These are phyloP conservation scores for Plumapathes pennacea DNA, from an alignment of 92 coral and sea anemone genomes.

Conservation along the genomic window DNA sequence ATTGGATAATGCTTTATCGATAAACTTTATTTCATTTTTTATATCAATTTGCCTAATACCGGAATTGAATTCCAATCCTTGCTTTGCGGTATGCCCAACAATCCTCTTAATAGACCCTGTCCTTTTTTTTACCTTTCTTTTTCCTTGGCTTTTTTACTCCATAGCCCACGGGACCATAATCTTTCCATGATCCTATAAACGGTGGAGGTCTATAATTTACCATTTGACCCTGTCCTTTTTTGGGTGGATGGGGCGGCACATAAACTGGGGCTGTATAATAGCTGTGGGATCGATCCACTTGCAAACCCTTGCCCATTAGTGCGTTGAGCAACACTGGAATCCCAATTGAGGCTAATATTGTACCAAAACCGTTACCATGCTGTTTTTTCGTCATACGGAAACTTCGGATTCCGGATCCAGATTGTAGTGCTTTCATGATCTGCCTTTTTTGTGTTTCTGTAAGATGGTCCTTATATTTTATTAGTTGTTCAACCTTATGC, in stretches of 20 bases:
- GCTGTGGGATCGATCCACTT: neutral
- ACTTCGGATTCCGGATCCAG: neutral
- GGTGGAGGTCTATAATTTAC: neutral
- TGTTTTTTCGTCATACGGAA: neutral
- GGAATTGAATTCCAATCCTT: conserved; percentile 3
- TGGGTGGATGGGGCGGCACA: neutral
- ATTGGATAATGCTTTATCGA: conserved; percentile 11
- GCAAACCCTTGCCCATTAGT: conserved; percentile 2
- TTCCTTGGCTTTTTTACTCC: neutral
- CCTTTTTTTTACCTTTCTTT: conserved; percentile 3
- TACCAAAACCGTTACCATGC: neutral
- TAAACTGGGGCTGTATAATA: neutral
- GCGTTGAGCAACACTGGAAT: neutral
- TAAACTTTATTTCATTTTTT: neutral
- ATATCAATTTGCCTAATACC: neutral
- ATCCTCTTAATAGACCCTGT: neutral
- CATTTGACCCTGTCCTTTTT: neutral
- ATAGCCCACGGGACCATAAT: neutral
- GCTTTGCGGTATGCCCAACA: no score
- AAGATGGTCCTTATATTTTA: conserved; percentile 1
- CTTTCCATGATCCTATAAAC: conserved; percentile 3
- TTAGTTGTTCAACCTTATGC: conserved; percentile 8
- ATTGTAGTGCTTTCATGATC: conserved; percentile 2
- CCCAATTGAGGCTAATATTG: conserved; percentile 16
- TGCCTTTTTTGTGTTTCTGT: conserved; percentile 7